Base-by-base conservation (phyloP, 2,888 invertebrate species). In the Diplazon laetatorius region DNA sequence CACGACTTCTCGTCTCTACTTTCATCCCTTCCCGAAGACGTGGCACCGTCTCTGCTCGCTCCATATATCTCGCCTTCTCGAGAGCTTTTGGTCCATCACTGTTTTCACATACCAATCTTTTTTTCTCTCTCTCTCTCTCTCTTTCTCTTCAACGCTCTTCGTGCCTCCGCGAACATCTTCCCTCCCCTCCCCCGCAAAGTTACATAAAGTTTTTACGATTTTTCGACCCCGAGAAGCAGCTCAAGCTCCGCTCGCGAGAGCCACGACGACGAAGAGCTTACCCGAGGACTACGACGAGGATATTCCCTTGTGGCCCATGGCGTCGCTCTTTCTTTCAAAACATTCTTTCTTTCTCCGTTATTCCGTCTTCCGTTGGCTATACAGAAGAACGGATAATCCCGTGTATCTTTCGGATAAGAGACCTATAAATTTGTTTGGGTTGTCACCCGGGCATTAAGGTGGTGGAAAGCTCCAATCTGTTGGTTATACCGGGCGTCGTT, bases 121-220 rank as follows among this genome's bases (percentile, higher is more conserved):
- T 71, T 76, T 80, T 78, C 76, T 78, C 80, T 76, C 75, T 63
- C 68, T 73, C 76, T 79, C 68, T 82, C 74, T 76, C 73, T 72
- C 77, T 76, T 71, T 80, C 14, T 81, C 66, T 76, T 6, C 4
- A 5, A 6, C 30, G 2, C 6, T 6, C 30, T 6, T 30, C 30
- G 2, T 77, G 74, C 62, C 25, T n/a, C 16, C 74, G 57, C 73
- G 73, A 81, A 87, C 85, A 84, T 84, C 80, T 81, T 79, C 85
- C n/a, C n/a, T n/a, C n/a, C n/a, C n/a, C n/a, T n/a, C n/a, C n/a
- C n/a, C 71, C 80, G 83, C 82, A 85, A 85, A 88, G 89, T 89
- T 89, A 87, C 87, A 89, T 89, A 89, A 89, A 89, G 85, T 89
- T 89, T 90, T 90, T 89, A 89, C 88, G 89, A 89, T 89, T 88